Evolutionary conservation across 1,140 invertebrate genomes (phyloP).

Genomic region (Drosophila nigromelanica): DNA sequence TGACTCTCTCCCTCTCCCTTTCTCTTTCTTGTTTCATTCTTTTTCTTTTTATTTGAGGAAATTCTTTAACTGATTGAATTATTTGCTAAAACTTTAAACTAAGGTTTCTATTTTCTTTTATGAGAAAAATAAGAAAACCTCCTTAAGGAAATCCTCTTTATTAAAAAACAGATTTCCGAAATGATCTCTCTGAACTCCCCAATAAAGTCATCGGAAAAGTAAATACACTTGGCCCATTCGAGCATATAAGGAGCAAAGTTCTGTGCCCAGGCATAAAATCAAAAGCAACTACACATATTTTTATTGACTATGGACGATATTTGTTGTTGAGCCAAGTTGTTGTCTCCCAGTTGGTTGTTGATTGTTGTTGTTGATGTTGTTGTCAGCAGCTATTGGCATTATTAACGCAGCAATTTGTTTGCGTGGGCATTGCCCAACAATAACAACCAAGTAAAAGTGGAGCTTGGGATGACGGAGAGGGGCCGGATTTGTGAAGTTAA

Average conservation of each 20-base stretch:
- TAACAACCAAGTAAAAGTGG: constrained; percentile 11
- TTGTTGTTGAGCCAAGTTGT: constrained; percentile 9
- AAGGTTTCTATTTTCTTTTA: too few relatives aligned
- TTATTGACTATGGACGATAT: constrained; percentile 36
- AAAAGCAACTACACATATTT: constrained; percentile 38
- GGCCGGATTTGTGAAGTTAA: background rate
- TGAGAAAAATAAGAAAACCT: too few relatives aligned
- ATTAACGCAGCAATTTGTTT: constrained; percentile 54
- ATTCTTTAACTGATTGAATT: too few relatives aligned
- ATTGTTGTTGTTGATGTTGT: constrained; percentile 17
- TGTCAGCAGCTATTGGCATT: constrained; percentile 40
- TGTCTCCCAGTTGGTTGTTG: constrained; percentile 5
- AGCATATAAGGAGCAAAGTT: constrained; percentile 1
- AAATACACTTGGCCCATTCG: background rate
- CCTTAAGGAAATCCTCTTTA: too few relatives aligned
- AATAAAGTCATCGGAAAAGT: too few relatives aligned
- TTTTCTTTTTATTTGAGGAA: too few relatives aligned
- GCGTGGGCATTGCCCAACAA: constrained; percentile 34
- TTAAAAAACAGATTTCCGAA: too few relatives aligned
- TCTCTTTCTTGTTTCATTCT: too few relatives aligned
- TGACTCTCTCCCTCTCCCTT: too few relatives aligned
- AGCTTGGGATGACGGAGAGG: background rate
- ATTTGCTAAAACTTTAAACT: too few relatives aligned
- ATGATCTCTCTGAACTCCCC: too few relatives aligned
- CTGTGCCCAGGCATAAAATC: constrained; percentile 24